A percentile compares a stretch with the other conserved stretches of the same genome.
Conservation (phyloP, 2,888 invertebrate species). For the Neuroscelio doddi region DNA sequence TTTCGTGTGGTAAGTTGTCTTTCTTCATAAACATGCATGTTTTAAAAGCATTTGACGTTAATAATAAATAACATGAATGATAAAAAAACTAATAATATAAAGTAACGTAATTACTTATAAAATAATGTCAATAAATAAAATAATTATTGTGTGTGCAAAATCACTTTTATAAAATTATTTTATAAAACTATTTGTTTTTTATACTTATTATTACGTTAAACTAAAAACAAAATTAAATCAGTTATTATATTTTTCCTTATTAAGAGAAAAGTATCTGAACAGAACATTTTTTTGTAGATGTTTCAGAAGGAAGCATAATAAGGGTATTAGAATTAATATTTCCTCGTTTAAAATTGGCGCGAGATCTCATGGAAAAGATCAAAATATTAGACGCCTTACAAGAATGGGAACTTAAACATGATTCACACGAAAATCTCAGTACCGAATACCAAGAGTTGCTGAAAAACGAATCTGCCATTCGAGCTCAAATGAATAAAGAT, state of each 20-base stretch:
- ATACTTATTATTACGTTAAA: neutral
- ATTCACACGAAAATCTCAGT: conserved; percentile 60
- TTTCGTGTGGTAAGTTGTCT: conserved; percentile 66
- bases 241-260: too few relatives aligned
- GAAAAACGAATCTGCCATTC: conserved; percentile 56
- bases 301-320: conserved; percentile 61
- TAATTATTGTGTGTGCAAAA: too few relatives aligned
- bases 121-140: too few relatives aligned
- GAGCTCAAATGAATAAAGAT: conserved; percentile 55
- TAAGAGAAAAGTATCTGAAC: neutral
- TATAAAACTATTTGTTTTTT: too few relatives aligned
- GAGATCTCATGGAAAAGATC: conserved; percentile 58
- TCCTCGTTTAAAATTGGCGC: conserved; percentile 57
- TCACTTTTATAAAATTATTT: too few relatives aligned
- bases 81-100: too few relatives aligned
- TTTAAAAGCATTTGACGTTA: too few relatives aligned
- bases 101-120: too few relatives aligned
- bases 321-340: conserved; percentile 63
- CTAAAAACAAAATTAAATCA: neutral
- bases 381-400: conserved; percentile 64
- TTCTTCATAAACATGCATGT: too few relatives aligned
- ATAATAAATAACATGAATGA: too few relatives aligned
- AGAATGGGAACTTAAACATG: conserved; percentile 63
- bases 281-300: conserved; percentile 51
- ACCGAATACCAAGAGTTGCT: conserved; percentile 63